Evolutionary conservation across 2,113 vertebrate genomes (phyloP).

Genomic region (Caloenas nicobarica): DNA sequence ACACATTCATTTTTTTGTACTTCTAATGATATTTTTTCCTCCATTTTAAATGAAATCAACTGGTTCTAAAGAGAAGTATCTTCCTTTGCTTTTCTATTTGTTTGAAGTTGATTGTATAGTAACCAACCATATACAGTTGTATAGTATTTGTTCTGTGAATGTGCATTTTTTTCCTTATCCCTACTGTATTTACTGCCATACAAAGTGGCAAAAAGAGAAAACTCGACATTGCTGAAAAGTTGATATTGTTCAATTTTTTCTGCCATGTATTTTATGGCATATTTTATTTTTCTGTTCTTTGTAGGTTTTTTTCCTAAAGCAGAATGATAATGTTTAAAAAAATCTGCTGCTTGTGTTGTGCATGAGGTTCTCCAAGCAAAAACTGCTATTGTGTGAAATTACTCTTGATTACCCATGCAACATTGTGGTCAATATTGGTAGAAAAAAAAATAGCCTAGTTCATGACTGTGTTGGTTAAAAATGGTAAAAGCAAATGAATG

Average conservation of each 20-base stretch:
- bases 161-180: neutral
- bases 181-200: neutral
- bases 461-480: neutral
- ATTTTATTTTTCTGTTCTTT: neutral
- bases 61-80: neutral
- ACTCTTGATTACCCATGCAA: neutral
- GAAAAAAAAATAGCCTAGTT: neutral
- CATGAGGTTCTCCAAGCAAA: neutral
- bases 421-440: neutral
- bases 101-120: neutral
- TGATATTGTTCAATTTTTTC: neutral
- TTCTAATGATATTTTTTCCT: constrained; percentile 15
- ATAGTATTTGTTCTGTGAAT: neutral
- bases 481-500: neutral
- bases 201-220: neutral
- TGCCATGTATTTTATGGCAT: neutral
- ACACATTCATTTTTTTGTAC: constrained; percentile 30
- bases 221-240: neutral
- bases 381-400: neutral
- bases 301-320: neutral
- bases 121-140: neutral
- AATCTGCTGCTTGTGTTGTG: neutral
- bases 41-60: constrained; percentile 20
- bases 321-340: neutral
- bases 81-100: neutral